These are phyloP conservation scores for Paradoxurus hermaphroditus DNA, from an alignment of 2,113 vertebrate species.

Conservation along the genomic window DNA sequence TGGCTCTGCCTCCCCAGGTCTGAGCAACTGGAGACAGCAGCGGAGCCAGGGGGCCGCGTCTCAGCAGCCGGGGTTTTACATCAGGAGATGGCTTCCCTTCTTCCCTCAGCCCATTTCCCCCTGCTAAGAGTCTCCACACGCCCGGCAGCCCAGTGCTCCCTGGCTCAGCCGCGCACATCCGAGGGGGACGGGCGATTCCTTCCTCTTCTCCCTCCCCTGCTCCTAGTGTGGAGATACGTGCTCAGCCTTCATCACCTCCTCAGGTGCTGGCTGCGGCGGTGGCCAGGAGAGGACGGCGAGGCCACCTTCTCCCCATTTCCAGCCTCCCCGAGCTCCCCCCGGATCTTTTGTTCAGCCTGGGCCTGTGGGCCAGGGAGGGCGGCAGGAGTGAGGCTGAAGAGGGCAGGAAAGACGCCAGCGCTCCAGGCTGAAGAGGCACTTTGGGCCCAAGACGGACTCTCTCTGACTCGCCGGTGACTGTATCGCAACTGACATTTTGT, in stretches of 20 bases:
- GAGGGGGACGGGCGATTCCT: neutral
- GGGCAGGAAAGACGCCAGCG: neutral
- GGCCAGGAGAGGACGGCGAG: neutral
- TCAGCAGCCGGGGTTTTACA: neutral
- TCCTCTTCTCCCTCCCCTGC: neutral
- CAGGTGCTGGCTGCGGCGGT: neutral
- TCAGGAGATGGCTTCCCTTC: neutral
- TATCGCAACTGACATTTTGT: neutral
- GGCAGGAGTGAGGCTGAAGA: neutral
- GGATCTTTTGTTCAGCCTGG: neutral
- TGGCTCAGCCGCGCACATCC: neutral
- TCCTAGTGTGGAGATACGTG: neutral
- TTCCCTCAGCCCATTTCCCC: neutral
- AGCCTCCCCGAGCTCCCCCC: neutral
- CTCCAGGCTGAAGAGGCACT: neutral
- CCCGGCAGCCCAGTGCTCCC: neutral
- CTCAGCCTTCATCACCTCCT: neutral
- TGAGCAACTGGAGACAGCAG: neutral
- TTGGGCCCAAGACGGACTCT: neutral
- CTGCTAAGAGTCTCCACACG: neutral
- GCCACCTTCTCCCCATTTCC: neutral
- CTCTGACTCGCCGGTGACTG: neutral
- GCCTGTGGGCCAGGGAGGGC: neutral
- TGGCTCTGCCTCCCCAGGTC: neutral
- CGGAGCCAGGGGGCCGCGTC: neutral